Conservation (phyloP, 2,797 vertebrate species). For the Brachyalestes nurse region DNA sequence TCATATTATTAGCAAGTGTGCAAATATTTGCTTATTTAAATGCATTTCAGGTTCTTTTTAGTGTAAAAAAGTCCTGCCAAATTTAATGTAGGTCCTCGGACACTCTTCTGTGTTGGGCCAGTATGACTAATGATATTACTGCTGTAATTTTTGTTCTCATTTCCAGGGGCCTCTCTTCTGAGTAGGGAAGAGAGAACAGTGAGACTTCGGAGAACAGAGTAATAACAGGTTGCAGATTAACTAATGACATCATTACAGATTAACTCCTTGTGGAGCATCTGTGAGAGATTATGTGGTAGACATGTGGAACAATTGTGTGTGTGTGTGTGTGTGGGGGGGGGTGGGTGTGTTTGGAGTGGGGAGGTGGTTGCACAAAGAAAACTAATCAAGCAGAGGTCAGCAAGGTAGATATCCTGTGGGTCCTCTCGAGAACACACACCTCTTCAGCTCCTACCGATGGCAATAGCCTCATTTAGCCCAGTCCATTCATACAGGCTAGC, state of each 20-base stretch:
- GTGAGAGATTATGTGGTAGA: constrained; percentile 39
- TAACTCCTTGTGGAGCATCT: constrained; percentile 47
- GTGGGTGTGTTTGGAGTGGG: constrained; percentile 15
- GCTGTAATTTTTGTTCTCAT: not conserved
- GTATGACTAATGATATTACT: not conserved
- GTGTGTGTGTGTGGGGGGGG: constrained; percentile 34
- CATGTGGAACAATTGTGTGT: constrained; percentile 18
- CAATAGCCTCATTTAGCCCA: not conserved
- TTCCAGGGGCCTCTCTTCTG: not conserved
- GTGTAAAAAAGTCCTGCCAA: not conserved
- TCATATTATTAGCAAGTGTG: not conserved
- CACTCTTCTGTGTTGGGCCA: not conserved
- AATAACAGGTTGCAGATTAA: constrained; percentile 54
- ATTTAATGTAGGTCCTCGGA: not conserved
- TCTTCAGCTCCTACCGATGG: constrained; percentile 5
- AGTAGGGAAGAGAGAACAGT: not conserved
- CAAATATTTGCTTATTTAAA: not conserved
- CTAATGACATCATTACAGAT: constrained; percentile 53
- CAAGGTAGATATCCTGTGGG: constrained; percentile 43
- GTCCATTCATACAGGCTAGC: not conserved
- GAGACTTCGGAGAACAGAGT: not conserved
- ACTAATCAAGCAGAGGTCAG: constrained; percentile 60
- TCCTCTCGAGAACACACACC: constrained; percentile 41
- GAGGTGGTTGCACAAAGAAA: constrained; percentile 56
- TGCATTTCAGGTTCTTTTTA: not conserved